phyloP scores from a whole-genome alignment of 2,888 invertebrate species.

The Hypselothyrea guttata region DNA sequence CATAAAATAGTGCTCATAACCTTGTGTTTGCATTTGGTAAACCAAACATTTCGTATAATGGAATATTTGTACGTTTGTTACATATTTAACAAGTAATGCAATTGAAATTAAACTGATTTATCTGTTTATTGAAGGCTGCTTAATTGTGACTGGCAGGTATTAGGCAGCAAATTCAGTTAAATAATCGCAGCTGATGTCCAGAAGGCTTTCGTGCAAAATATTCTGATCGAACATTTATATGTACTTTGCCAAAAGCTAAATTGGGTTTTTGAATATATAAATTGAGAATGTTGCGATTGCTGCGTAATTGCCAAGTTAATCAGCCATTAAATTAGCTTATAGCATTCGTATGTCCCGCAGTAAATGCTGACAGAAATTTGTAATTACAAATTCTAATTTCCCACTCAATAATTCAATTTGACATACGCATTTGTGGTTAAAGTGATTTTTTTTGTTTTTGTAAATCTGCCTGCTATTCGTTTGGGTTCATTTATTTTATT shows the following conservation, averaged over 20 bases:
- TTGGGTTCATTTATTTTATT: slow-evolving; percentile 7
- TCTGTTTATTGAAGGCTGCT: slow-evolving; percentile 18
- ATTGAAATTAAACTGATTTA: slow-evolving; percentile 31
- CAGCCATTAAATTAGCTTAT: slow-evolving; percentile 65
- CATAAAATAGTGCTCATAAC: slow-evolving; percentile 27
- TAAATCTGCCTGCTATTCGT: slow-evolving; percentile 5
- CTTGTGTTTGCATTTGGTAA: slow-evolving; percentile 19
- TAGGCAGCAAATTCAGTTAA: slow-evolving; percentile 8
- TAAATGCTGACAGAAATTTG: slow-evolving; percentile 59
- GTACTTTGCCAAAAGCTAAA: slow-evolving; percentile 28
- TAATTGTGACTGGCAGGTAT: slow-evolving; percentile 50
- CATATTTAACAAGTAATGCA: not conserved
- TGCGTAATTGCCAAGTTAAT: slow-evolving; percentile 56
- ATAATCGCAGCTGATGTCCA: slow-evolving; percentile 4
- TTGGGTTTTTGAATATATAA: slow-evolving; percentile 36
- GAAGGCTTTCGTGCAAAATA: slow-evolving; percentile 7
- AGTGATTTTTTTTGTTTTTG: slow-evolving; percentile 13
- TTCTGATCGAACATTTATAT: slow-evolving; percentile 22
- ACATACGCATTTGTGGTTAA: slow-evolving; percentile 23
- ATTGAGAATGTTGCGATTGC: slow-evolving; percentile 22
- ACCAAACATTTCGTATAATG: slow-evolving; percentile 14
- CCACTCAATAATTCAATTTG: slow-evolving; percentile 56
- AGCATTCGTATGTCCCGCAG: slow-evolving; percentile 24
- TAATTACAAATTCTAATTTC: slow-evolving; percentile 53
- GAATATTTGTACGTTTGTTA: slow-evolving; percentile 1